Base-by-base conservation (phyloP, 1,140 invertebrate genomes). In the Lucilia sericata region DNA sequence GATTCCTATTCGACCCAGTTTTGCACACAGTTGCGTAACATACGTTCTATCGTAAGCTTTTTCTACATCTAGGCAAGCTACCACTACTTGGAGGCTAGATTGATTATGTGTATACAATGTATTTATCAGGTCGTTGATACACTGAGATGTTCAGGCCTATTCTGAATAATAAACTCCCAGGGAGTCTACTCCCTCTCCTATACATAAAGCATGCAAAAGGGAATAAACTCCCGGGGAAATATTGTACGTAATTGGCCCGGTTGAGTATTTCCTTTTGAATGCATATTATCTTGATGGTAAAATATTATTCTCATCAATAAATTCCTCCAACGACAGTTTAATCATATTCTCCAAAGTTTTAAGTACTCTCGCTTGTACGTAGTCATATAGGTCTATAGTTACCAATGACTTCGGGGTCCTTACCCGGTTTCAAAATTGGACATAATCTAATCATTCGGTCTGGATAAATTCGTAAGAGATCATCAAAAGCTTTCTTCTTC, bases 101-200 rank as follows among this genome's bases (percentile, higher is more conserved):
- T 17, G 30, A 5, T 76, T 34, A 5, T 21, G 30, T 2, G 25
- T 14, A 34, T 76, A 42, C 5, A 83, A n/a, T 13, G 82, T 47
- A 60, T 83, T 83, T 5, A 83, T 36, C 3, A 83, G 7, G 65
- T 83, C 82, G 21, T 83, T 83, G 10, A 83, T 83, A 74, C 82
- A 74, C 13, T 8, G 5, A 10, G 82, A 34, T 49, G 74, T 76
- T n/a, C n/a, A n/a, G n/a, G n/a, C n/a, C n/a, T n/a, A n/a, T n/a
- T n/a, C n/a, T n/a, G n/a, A n/a, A n/a, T n/a, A n/a, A n/a, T n/a
- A n/a, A n/a, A n/a, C n/a, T n/a, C n/a, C n/a, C n/a, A n/a, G n/a
- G n/a, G n/a, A n/a, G n/a, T n/a, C n/a, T n/a, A n/a, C n/a, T n/a
- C n/a, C n/a, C n/a, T n/a, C n/a, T n/a, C n/a, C n/a, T n/a, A n/a